Conservation (phyloP, 2,113 vertebrate genomes). For the Apodemus speciosus region DNA sequence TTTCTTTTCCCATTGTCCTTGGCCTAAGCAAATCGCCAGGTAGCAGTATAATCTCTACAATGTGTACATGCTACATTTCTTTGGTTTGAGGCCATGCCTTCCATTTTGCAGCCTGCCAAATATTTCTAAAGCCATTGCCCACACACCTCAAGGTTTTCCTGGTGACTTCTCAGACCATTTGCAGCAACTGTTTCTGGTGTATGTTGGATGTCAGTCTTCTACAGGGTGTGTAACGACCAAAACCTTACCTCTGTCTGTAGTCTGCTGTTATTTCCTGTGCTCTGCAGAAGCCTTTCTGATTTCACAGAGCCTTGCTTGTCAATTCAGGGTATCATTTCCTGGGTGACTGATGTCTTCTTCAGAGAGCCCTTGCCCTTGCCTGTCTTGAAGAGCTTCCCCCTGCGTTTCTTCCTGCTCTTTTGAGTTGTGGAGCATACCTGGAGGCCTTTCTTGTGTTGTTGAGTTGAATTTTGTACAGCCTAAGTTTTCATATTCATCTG, state of each 20-base stretch:
- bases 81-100: not conserved
- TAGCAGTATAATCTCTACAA: not conserved
- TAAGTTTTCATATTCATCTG: not conserved
- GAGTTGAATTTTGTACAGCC: not conserved
- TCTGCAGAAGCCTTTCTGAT: not conserved
- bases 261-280: not conserved
- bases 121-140: not conserved
- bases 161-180: not conserved
- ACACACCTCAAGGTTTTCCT: accelerated
- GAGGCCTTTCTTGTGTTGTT: not conserved
- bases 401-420: not conserved
- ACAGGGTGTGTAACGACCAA: not conserved
- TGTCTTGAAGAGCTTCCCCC: not conserved
- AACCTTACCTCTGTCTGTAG: not conserved
- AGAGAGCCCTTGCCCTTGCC: not conserved
- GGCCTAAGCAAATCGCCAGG: not conserved
- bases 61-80: not conserved
- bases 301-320: not conserved
- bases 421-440: not conserved
- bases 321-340: not conserved
- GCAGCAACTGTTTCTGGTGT: not conserved
- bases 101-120: not conserved
- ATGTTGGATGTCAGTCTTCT: not conserved
- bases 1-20: not conserved
- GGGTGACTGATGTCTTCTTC: not conserved